Evolutionary conservation across 2,888 invertebrate genomes (phyloP), one percentile per base, ranked within the genome.

Genomic region (Subacronicta megacephala): DNA sequence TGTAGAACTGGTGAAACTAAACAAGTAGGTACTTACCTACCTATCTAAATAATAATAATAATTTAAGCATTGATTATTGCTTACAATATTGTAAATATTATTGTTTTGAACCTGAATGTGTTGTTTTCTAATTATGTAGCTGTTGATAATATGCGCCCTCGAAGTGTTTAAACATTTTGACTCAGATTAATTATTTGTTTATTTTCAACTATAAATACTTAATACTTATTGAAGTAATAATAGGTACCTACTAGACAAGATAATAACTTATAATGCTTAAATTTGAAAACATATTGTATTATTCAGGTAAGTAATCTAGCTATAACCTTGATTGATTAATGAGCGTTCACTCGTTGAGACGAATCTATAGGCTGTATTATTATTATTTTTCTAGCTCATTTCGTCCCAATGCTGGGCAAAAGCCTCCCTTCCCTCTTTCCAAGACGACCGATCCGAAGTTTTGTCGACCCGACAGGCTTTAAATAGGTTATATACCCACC

Each of bases 241-340:
- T 36, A 36, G 20, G n/a, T n/a, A n/a, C n/a, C n/a, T n/a, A n/a
- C n/a, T n/a, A n/a, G n/a, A n/a, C n/a, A n/a, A n/a, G n/a, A n/a
- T n/a, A n/a, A n/a, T n/a, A n/a, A n/a, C n/a, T n/a, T n/a, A n/a
- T n/a, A n/a, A n/a, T n/a, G n/a, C n/a, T n/a, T n/a, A n/a, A n/a
- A n/a, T n/a, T n/a, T n/a, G n/a, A n/a, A n/a, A n/a, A n/a, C n/a
- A n/a, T n/a, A n/a, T n/a, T 72, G 61, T 53, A 56, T 61, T 53
- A 60, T 51, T 54, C n/a, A 40, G 41, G 43, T 62, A 56, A 40
- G 47, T 70, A 60, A 54, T 64, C 49, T 36, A 44, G 43, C 35
- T 65, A 71, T 65, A 71, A 71, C 71, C 72, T 65, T 75, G 56
- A 65, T 74, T 65, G 60, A 71, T 71, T 65, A 71, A 71, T 65